Base-by-base conservation (phyloP, 2,888 invertebrate species). In the Drosophila buzzatii region DNA sequence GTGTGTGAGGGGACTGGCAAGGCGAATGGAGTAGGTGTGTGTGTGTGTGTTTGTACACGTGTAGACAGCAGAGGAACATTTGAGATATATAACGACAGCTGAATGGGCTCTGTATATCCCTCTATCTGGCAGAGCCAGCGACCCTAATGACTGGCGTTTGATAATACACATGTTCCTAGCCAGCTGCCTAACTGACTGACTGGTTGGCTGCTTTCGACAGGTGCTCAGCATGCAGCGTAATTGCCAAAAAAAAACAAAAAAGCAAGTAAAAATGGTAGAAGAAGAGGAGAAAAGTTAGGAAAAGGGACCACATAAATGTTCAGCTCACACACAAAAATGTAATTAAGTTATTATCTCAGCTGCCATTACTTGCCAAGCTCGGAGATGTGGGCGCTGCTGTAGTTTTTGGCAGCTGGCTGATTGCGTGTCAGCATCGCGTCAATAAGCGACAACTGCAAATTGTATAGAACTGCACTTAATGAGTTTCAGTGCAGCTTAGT, bases 341-440 rank as follows among this genome's bases (percentile, higher is more conserved):
- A 85, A 85, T 85, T 85, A 90, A 82, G 89, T 90, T 90, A 85
- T 85, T 85, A 88, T 88, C 85, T 75, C 55, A 73, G 79, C 61
- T 68, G 78, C 64, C 63, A 70, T 41, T 60, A 39, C 18, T 55
- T 8, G 23, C 45, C 7, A 42, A 16, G 37, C 37, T 4, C 41
- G 7, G 16, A 18, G 44, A 5, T 6, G 14, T 63, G 52, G 51
- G 35, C 41, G 66, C 51, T 65, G 53, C 51, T 66, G 64, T 69
- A 82, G 85, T 76, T 73, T 79, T 45, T 82, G 85, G 82, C 84
- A 85, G 80, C 71, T 85, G 63, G 52, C 76, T 79, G 90, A 90
- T 90, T 88, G 90, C 85, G 88, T 85, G 90, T 85, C 77, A 72
- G 76, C 80, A 66, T 67, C 74, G 42, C 33, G 58, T 41, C 74